Percentiles rank a stretch among this genome's conserved stretches.
phyloP scores from a whole-genome alignment of 2,113 vertebrate species.

The Chloropsis hardwickii region DNA sequence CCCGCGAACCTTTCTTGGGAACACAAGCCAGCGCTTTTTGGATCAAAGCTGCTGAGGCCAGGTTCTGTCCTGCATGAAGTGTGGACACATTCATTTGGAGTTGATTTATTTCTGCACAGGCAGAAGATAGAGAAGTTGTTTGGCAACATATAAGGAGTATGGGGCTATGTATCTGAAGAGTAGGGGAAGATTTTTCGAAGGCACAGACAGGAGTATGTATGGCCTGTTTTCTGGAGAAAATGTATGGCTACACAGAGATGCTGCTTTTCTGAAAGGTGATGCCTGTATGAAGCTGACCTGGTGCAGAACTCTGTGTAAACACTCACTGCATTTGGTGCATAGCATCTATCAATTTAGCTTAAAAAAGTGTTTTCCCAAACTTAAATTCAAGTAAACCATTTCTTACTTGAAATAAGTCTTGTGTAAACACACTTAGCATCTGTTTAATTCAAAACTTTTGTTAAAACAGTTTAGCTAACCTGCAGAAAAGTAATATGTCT shows the following conservation, averaged over 20 bases:
- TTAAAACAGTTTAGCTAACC: not conserved
- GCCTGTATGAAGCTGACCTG: not conserved
- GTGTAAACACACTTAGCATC: not conserved
- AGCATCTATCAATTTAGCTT: not conserved
- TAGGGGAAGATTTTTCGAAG: not conserved
- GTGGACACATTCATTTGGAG: not conserved
- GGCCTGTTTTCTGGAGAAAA: not conserved
- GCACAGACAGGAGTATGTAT: not conserved
- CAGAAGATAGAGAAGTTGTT: not conserved
- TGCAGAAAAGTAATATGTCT: not conserved
- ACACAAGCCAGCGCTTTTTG: not conserved
- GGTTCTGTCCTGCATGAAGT: not conserved
- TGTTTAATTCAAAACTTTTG: not conserved
- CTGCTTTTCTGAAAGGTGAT: not conserved
- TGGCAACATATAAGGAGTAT: not conserved
- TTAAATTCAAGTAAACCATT: not conserved
- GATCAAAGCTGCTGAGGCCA: not conserved
- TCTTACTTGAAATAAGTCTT: not conserved
- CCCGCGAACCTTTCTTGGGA: not conserved
- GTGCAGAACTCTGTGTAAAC: not conserved
- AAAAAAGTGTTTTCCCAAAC: not conserved
- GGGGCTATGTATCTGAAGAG: not conserved
- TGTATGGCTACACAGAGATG: not conserved
- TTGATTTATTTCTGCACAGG: not conserved
- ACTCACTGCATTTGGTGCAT: not conserved